Percentiles rank a stretch among this genome's conserved stretches.
Evolutionary conservation across 2,113 vertebrate genomes (phyloP).

Genomic region (Rhizomys pruinosus): DNA sequence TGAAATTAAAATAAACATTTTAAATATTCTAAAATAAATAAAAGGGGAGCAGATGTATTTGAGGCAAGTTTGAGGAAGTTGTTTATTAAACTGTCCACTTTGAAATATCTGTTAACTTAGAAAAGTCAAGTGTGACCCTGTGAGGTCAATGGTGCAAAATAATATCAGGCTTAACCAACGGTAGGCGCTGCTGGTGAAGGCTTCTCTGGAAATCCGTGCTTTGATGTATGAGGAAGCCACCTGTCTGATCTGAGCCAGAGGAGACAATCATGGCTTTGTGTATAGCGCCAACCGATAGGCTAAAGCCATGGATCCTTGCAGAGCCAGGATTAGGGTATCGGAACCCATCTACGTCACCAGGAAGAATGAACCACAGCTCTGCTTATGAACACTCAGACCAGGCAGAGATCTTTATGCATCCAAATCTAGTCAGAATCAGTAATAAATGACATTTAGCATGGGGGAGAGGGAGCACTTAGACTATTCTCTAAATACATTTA

Average conservation of each 20-base stretch:
- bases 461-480: conserved; percentile 38
- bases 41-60: background rate
- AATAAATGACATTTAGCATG: conserved; percentile 39
- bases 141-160: conserved; percentile 40
- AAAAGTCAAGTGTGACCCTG: conserved; percentile 67
- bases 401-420: conserved; percentile 36
- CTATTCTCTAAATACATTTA: conserved; percentile 24
- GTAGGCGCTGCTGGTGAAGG: background rate
- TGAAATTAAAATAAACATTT: conserved; percentile 28
- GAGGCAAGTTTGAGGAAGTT: conserved; percentile 35
- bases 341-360: conserved; percentile 45
- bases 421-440: conserved; percentile 46
- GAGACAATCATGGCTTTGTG: conserved; percentile 44
- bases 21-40: conserved; percentile 57
- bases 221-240: conserved; percentile 22
- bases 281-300: conserved; percentile 32
- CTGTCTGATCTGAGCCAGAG: conserved; percentile 34
- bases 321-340: conserved; percentile 60
- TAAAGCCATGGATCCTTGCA: conserved; percentile 54
- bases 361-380: conserved; percentile 50
- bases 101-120: conserved; percentile 61
- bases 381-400: conserved; percentile 46
- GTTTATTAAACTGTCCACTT: conserved; percentile 49
- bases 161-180: conserved; percentile 19
- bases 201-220: conserved; percentile 38